Evolutionary conservation across 2,797 vertebrate species (phyloP).

Genomic region (Gymnothorax reevesii): DNA sequence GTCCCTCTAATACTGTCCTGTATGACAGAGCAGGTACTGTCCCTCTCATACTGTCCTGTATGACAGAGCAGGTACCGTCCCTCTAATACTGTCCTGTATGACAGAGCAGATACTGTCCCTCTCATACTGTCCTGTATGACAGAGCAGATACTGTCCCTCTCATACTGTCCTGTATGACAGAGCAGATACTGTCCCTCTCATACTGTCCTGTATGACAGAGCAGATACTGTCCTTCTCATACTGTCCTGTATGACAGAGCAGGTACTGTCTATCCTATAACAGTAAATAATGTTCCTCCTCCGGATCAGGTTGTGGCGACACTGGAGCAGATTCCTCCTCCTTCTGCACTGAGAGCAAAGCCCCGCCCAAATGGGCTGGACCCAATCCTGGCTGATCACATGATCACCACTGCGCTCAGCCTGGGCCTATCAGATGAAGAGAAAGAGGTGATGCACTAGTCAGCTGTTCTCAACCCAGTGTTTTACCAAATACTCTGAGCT

Average conservation of each 20-base stretch:
- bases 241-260: slow-evolving; percentile 83
- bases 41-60: too few species aligned
- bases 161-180: too few species aligned
- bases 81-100: too few species aligned
- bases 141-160: too few species aligned
- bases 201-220: too few species aligned
- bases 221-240: too few species aligned
- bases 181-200: too few species aligned
- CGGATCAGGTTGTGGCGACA: slow-evolving; percentile 72
- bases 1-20: too few species aligned
- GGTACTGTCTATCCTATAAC: slow-evolving; percentile 61
- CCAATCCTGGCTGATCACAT: slow-evolving; percentile 68
- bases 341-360: slow-evolving; percentile 44
- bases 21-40: too few species aligned
- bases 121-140: too few species aligned
- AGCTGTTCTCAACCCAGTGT: neutral
- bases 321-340: slow-evolving; percentile 59
- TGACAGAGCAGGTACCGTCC: too few species aligned
- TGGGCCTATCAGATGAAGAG: slow-evolving; percentile 68
- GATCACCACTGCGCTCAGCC: slow-evolving; percentile 73
- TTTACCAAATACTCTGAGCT: neutral
- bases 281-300: neutral
- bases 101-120: too few species aligned
- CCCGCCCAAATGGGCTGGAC: slow-evolving; percentile 64
- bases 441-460: slow-evolving; percentile 62